A percentile compares a stretch with the other conserved stretches of the same genome.
Evolutionary conservation across 2,113 vertebrate species (phyloP).

Genomic region (Hystrix brachyura): DNA sequence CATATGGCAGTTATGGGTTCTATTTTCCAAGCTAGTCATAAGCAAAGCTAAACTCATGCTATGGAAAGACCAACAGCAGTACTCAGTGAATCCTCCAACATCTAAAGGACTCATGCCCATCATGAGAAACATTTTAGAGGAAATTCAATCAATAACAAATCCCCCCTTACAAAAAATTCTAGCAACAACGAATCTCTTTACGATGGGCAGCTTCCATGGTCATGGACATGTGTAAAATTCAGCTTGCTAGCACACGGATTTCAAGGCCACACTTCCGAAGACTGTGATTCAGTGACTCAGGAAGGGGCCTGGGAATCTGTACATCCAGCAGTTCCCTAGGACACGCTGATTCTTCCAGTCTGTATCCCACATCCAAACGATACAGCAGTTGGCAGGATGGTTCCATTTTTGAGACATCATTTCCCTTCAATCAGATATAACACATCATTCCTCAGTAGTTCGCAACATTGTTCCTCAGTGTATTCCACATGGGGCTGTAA

Average conservation of each 20-base stretch:
- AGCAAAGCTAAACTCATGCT: background rate
- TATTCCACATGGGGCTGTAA: background rate
- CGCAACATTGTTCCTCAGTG: background rate
- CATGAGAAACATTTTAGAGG: background rate
- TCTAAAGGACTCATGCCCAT: background rate
- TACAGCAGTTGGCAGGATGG: background rate
- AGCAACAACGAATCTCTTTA: background rate
- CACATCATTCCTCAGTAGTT: background rate
- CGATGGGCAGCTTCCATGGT: background rate
- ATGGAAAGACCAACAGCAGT: background rate
- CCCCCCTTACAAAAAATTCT: background rate
- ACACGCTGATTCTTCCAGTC: background rate
- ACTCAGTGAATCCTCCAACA: background rate
- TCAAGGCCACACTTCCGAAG: background rate
- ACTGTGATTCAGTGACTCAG: background rate
- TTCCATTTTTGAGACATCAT: background rate
- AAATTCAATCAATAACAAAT: background rate
- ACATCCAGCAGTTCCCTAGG: background rate
- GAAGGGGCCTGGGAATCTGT: background rate
- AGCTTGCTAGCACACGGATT: background rate
- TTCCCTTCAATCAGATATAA: background rate
- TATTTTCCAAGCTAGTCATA: background rate
- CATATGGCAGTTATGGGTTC: background rate
- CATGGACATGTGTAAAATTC: background rate
- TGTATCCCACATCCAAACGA: background rate